Evolutionary conservation across 1,140 invertebrate species (phyloP).

Genomic region (Cecropterus lyciades): DNA sequence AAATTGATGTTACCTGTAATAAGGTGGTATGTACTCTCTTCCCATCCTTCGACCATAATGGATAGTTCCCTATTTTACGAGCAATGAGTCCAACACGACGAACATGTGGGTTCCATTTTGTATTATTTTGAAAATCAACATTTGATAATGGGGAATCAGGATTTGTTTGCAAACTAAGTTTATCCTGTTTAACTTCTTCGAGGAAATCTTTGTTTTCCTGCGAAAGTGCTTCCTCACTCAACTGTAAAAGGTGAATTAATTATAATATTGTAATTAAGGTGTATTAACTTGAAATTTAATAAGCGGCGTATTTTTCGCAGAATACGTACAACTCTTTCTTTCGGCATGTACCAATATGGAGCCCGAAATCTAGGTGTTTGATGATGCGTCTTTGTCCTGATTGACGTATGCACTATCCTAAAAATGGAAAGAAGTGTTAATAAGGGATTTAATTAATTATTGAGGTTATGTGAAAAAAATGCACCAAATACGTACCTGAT

Average conservation of each 20-base stretch:
- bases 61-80: constrained; percentile 96
- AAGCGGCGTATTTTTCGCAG: no score
- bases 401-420: no score
- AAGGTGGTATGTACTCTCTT: constrained; percentile 91
- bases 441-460: no score
- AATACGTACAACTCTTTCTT: constrained; percentile 1
- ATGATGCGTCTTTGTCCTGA: no score
- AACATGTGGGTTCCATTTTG: constrained; percentile 87
- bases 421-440: no score
- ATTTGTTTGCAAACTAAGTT: constrained; percentile 76
- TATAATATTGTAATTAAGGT: not conserved
- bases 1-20: constrained; percentile 88
- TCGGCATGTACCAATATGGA: no score
- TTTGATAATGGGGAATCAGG: constrained; percentile 75
- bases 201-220: constrained; percentile 93
- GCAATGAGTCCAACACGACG: constrained; percentile 94
- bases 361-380: no score
- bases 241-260: constrained; percentile 73
- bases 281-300: no score
- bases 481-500: no score
- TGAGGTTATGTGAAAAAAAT: no score
- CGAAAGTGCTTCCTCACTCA: constrained; percentile 89
- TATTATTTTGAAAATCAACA: constrained; percentile 82
- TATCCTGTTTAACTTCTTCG: constrained; percentile 90
- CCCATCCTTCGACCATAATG: constrained; percentile 96